Evolutionary conservation across 2,888 invertebrate species (phyloP).

Genomic region (Eumacrocentrus americanus): DNA sequence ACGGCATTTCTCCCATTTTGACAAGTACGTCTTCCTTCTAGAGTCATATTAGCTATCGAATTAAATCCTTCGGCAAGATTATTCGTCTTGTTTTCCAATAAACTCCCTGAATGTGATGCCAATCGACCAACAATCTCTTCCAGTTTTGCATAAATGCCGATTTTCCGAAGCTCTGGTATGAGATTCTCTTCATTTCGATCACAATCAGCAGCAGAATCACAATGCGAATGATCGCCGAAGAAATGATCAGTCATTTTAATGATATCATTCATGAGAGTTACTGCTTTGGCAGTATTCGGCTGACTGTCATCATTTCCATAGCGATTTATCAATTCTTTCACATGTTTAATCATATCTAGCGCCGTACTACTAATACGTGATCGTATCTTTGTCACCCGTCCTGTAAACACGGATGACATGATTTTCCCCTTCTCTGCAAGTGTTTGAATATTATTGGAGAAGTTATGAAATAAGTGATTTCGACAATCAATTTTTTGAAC

Average conservation of each 20-base stretch:
- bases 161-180: constrained; percentile 19
- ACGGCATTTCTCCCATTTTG: constrained; percentile 42
- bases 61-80: constrained; percentile 36
- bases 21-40: constrained; percentile 43
- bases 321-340: constrained; percentile 33
- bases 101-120: constrained; percentile 32
- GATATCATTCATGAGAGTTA: too few species aligned
- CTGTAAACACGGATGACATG: background rate
- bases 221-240: constrained; percentile 36
- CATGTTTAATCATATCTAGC: constrained; percentile 14
- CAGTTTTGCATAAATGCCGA: constrained; percentile 26
- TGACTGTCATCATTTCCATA: constrained; percentile 44
- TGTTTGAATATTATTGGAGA: constrained; percentile 29
- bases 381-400: constrained; percentile 7
- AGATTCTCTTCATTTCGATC: constrained; percentile 20
- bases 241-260: constrained; percentile 32
- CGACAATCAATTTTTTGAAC: constrained; percentile 50
- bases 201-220: constrained; percentile 1
- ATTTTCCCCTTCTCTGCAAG: constrained; percentile 3
- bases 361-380: constrained; percentile 12
- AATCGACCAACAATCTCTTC: constrained; percentile 21
- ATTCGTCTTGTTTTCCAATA: constrained; percentile 32
- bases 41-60: constrained; percentile 30
- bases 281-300: constrained; percentile 46
- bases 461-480: constrained; percentile 45